Conservation (phyloP, 2,113 vertebrate genomes). For the Limanda limanda region DNA sequence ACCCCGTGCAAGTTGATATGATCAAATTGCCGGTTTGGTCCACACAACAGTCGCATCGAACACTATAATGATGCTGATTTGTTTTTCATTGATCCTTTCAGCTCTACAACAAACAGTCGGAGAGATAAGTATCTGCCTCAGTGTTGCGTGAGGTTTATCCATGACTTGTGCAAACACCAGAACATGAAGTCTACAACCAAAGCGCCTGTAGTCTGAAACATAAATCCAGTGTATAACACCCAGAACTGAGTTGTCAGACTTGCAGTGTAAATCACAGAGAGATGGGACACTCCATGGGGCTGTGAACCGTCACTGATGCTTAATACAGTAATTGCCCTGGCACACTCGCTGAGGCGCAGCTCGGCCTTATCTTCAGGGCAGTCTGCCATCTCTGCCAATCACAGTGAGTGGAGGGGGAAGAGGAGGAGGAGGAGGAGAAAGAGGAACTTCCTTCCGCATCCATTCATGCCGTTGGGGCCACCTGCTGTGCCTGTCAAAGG, state of each 20-base stretch:
- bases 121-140: not conserved
- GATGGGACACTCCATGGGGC: conserved; percentile 30
- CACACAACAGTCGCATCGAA: not conserved
- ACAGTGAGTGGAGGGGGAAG: conserved; percentile 51
- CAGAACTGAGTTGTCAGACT: conserved; percentile 6
- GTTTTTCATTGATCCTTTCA: conserved; percentile 1
- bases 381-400: conserved; percentile 80
- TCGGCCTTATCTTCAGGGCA: conserved; percentile 74
- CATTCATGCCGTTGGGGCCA: conserved; percentile 81
- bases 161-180: not conserved
- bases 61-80: not conserved
- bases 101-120: not conserved
- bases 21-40: not conserved
- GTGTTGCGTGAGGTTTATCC: no score
- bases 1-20: not conserved
- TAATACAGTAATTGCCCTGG: conserved; percentile 66
- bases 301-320: conserved; percentile 48
- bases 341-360: conserved; percentile 58
- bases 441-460: conserved; percentile 82
- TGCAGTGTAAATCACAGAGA: conserved; percentile 21
- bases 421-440: conserved; percentile 1
- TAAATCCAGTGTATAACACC: not conserved
- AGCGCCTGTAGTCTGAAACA: not conserved
- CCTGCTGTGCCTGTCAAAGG: conserved; percentile 83
- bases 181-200: not conserved